Conservation (phyloP, 2,113 vertebrate genomes). For the Coptodon rendalli region DNA sequence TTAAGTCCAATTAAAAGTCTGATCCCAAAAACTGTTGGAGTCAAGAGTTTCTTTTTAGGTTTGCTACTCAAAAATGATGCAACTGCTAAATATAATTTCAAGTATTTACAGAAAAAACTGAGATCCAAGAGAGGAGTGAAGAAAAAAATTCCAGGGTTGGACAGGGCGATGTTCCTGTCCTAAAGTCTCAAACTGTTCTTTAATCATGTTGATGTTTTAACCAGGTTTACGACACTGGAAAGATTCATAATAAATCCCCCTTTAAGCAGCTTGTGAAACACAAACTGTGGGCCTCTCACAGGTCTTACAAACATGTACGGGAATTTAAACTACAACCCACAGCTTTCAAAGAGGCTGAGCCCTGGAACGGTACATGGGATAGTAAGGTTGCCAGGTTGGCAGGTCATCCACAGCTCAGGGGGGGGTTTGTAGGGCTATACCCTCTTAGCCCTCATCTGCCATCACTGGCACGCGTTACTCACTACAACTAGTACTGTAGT, state of each 20-base stretch:
- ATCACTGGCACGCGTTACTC: slow-evolving; percentile 28
- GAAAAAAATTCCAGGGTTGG: not conserved
- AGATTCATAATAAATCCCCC: not conserved
- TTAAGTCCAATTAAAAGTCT: slow-evolving; percentile 75
- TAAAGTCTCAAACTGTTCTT: not conserved
- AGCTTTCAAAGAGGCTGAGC: not conserved
- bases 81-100: not conserved
- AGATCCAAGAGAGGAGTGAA: not conserved
- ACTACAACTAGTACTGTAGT: not conserved
- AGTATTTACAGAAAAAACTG: not conserved
- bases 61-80: not conserved
- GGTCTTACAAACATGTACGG: not conserved
- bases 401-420: slow-evolving; percentile 40
- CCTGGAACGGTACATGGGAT: not conserved
- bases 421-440: slow-evolving; percentile 22
- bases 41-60: not conserved
- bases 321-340: slow-evolving; percentile 1
- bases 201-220: not conserved
- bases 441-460: slow-evolving; percentile 56
- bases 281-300: not conserved
- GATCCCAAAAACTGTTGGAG: slow-evolving; percentile 54
- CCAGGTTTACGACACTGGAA: not conserved
- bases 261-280: not conserved
- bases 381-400: slow-evolving; percentile 50
- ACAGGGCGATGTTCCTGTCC: not conserved